phyloP scores from a whole-genome alignment of 2,797 vertebrate genomes.

The Peromyscus nudipes region DNA sequence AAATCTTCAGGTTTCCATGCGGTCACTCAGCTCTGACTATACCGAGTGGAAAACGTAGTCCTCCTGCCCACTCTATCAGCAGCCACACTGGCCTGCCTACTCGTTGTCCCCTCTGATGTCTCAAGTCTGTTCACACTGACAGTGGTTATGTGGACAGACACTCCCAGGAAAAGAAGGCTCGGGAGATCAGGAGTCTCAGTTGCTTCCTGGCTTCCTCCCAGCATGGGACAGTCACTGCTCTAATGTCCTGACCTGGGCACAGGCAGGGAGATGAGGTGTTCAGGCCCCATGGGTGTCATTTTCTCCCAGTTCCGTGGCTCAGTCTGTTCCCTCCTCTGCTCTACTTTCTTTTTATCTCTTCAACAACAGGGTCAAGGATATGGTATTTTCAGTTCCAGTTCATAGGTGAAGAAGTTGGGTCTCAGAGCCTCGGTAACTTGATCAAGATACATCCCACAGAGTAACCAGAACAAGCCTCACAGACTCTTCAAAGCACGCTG shows the following conservation, averaged over 20 bases:
- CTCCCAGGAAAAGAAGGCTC: not conserved
- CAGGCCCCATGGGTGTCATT: rapidly evolving
- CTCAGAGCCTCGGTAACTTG: not conserved
- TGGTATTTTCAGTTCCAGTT: not conserved
- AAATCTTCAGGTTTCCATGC: not conserved
- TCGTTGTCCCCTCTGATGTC: not conserved
- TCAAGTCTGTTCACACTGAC: not conserved
- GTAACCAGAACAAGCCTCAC: not conserved
- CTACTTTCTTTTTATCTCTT: not conserved
- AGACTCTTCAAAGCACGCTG: too few relatives aligned
- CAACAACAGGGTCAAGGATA: not conserved
- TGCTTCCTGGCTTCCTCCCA: not conserved
- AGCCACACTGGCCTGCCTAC: not conserved
- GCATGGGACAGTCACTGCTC: not conserved
- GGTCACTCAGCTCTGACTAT: not conserved
- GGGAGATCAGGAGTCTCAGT: not conserved
- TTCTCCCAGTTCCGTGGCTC: not conserved
- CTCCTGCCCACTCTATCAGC: too few relatives aligned
- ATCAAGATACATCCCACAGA: not conserved
- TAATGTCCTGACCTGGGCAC: too few relatives aligned
- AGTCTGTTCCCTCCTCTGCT: not conserved
- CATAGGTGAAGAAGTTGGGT: not conserved
- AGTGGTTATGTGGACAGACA: not conserved
- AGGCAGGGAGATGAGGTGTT: not conserved
- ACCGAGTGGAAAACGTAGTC: not conserved